Conservation (phyloP, 2,797 vertebrate species). For the Morelia viridis region DNA sequence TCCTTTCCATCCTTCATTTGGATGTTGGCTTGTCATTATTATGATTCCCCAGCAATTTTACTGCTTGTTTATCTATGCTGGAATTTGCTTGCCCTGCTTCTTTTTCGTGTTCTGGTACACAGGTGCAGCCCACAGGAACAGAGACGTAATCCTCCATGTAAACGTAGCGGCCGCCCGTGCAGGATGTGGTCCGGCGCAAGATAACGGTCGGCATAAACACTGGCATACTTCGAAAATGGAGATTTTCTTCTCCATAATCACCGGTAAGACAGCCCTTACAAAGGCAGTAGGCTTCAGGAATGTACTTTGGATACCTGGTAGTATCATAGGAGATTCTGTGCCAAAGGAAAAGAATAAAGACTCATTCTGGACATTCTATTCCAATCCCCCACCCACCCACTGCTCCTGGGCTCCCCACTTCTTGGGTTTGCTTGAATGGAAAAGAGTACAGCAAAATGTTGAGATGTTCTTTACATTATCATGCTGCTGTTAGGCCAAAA, state of each 20-base stretch:
- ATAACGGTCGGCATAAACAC: slow-evolving; percentile 88
- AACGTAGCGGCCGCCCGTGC: slow-evolving; percentile 81
- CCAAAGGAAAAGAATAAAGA: slow-evolving; percentile 35
- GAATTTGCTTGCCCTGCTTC: slow-evolving; percentile 65
- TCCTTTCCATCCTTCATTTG: slow-evolving; percentile 49
- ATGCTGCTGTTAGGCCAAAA: background rate
- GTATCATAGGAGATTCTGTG: slow-evolving; percentile 86
- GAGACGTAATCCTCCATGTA: slow-evolving; percentile 88
- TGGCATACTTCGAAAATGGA: slow-evolving; percentile 82
- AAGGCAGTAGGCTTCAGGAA: slow-evolving; percentile 93
- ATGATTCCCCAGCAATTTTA: slow-evolving; percentile 68
- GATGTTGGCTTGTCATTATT: slow-evolving; percentile 63
- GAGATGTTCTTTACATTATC: background rate
- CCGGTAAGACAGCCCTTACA: slow-evolving; percentile 89
- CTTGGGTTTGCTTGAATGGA: background rate
- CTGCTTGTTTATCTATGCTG: slow-evolving; percentile 70
- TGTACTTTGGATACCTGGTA: slow-evolving; percentile 84
- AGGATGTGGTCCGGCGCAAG: slow-evolving; percentile 81
- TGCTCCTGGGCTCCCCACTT: background rate
- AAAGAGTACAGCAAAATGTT: background rate
- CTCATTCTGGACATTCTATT: background rate
- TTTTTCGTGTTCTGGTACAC: slow-evolving; percentile 77
- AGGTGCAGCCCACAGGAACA: slow-evolving; percentile 90
- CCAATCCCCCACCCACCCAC: background rate
- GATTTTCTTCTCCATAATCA: slow-evolving; percentile 78